phyloP scores from a whole-genome alignment of 2,113 vertebrate species.

The Cygnus buccinator region DNA sequence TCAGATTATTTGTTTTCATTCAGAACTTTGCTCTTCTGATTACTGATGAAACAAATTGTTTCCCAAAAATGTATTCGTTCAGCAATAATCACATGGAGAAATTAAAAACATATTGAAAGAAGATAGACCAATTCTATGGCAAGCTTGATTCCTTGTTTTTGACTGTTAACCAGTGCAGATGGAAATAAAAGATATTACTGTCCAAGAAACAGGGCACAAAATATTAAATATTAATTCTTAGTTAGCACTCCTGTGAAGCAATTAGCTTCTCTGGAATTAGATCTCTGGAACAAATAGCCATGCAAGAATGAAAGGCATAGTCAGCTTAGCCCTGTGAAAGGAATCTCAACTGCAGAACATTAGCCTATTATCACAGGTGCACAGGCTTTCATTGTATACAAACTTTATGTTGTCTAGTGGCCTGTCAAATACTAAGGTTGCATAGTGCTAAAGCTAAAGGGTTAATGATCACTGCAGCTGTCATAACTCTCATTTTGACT shows the following conservation, averaged over 20 bases:
- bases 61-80: not conserved
- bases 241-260: not conserved
- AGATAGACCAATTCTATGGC: not conserved
- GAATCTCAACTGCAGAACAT: not conserved
- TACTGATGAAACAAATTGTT: not conserved
- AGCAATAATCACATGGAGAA: not conserved
- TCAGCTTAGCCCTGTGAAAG: not conserved
- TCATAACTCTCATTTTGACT: not conserved
- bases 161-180: not conserved
- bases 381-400: not conserved
- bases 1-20: not conserved
- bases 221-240: not conserved
- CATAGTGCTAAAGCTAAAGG: not conserved
- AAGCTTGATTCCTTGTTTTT: not conserved
- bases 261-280: not conserved
- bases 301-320: not conserved
- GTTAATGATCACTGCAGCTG: not conserved
- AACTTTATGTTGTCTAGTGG: not conserved
- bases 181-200: not conserved
- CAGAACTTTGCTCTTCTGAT: not conserved
- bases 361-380: not conserved
- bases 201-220: not conserved
- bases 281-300: not conserved
- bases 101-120: not conserved
- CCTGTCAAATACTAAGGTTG: not conserved